A percentile compares a stretch with the other conserved stretches of the same genome.
Conservation (phyloP, 2,797 vertebrate genomes). For the Fistularia tabacaria region DNA sequence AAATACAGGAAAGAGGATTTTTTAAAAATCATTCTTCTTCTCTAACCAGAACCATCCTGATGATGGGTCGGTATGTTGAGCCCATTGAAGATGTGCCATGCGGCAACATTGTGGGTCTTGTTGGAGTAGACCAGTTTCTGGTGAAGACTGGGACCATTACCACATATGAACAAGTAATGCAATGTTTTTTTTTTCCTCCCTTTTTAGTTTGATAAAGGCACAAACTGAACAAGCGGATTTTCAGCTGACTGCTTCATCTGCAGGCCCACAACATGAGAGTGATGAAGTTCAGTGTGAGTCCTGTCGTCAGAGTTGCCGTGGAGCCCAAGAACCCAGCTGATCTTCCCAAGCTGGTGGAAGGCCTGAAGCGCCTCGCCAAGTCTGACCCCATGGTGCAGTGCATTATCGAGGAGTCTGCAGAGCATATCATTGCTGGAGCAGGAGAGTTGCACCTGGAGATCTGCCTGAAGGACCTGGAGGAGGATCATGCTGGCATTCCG, state of each 20-base stretch:
- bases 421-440: conserved; percentile 91
- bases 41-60: conserved; percentile 84
- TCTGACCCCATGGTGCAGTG: conserved; percentile 98
- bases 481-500: conserved; percentile 95
- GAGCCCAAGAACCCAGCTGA: conserved; percentile 94
- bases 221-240: neutral
- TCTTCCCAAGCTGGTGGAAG: conserved; percentile 93
- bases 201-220: too few relatives aligned
- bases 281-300: conserved; percentile 97
- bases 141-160: conserved; percentile 95
- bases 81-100: conserved; percentile 95
- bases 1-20: neutral
- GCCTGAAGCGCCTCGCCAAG: conserved; percentile 91
- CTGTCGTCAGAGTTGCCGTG: conserved; percentile 90
- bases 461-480: conserved; percentile 94
- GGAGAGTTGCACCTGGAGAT: conserved; percentile 95
- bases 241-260: conserved; percentile 4
- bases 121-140: conserved; percentile 91
- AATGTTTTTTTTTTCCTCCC: neutral
- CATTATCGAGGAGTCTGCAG: conserved; percentile 95
- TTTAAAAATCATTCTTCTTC: neutral
- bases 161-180: conserved; percentile 78
- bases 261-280: conserved; percentile 93
- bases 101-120: conserved; percentile 92
- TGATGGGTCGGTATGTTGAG: conserved; percentile 95